phyloP scores from a whole-genome alignment of 2,888 invertebrate species.

The Ommatoiulus sabulosus region DNA sequence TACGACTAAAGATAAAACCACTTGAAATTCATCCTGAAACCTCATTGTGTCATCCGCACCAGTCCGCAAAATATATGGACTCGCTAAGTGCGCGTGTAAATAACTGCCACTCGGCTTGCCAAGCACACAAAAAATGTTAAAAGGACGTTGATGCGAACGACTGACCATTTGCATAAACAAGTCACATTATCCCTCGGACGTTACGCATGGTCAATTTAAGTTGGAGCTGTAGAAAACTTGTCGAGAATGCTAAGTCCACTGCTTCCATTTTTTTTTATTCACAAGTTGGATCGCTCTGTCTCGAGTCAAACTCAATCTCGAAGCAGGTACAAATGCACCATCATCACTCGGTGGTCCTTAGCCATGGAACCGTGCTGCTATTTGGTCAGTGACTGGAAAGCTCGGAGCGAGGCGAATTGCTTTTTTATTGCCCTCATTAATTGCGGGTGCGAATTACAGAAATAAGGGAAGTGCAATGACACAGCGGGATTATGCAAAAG shows the following conservation, averaged over 20 bases:
- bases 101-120: neutral
- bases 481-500: no score
- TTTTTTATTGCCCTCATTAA: no score
- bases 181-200: neutral
- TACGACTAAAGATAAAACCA: neutral
- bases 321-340: no score
- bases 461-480: no score
- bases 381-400: no score
- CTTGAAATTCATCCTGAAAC: neutral
- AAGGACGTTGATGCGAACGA: neutral
- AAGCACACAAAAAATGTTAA: neutral
- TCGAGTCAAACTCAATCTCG: no score
- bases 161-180: conserved; percentile 26
- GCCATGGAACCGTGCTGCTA: no score
- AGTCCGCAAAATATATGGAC: conserved; percentile 8
- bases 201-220: neutral
- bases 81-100: neutral
- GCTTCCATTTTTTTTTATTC: neutral
- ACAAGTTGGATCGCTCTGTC: no score
- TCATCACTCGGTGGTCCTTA: no score
- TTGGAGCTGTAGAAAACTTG: neutral
- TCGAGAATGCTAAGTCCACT: neutral
- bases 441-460: no score
- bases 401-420: no score
- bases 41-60: conserved; percentile 19